Evolutionary conservation across 2,888 invertebrate genomes (phyloP), one percentile per base, ranked within the genome.

Genomic region (Spisula subtruncata): DNA sequence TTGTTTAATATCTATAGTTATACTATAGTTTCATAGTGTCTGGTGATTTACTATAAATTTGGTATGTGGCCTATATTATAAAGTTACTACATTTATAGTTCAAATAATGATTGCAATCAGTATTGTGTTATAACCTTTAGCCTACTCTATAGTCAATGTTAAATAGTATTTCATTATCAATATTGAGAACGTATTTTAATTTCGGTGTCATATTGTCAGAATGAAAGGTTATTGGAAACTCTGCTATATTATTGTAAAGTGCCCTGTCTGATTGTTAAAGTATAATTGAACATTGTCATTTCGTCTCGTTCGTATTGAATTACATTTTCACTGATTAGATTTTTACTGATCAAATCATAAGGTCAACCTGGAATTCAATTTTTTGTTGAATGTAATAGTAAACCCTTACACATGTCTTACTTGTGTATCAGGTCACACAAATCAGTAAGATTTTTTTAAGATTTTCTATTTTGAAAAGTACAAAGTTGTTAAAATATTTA

Each of bases 301-400:
- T 66, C n/a, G 60, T 66, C 60, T 66, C 8, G 60, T 25, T 10
- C 1, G 60, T 66, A 8, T 66, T 25, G 25, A 66, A 66, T 66
- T 66, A 25, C 60, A 66, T 66, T 66, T 66, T 66, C 25, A 66
- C 60, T 66, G 60, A 66, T 66, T 66, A 66, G 60, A 66, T 66
- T 66, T 41, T 16, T 66, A 25, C 60, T n/a, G 60, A 66, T 66
- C 60, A 4, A 66, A 66, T 66, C 60, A n/a, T 66, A 10, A 66
- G 60, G 60, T 66, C 25, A 66, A 66, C 60, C 25, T 66, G 60
- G 25, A 25, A 66, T 66, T 25, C 10, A 66, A 66, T 10, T n/a
- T 66, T 66, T 66, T 25, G 60, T 66, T 66, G 25, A 66, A 4
- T n/a, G 60, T 66, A 66, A 66, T 25, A 25, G 25, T 66, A 25